Conservation (phyloP, 2,888 invertebrate genomes). For the Andrena fulva region DNA sequence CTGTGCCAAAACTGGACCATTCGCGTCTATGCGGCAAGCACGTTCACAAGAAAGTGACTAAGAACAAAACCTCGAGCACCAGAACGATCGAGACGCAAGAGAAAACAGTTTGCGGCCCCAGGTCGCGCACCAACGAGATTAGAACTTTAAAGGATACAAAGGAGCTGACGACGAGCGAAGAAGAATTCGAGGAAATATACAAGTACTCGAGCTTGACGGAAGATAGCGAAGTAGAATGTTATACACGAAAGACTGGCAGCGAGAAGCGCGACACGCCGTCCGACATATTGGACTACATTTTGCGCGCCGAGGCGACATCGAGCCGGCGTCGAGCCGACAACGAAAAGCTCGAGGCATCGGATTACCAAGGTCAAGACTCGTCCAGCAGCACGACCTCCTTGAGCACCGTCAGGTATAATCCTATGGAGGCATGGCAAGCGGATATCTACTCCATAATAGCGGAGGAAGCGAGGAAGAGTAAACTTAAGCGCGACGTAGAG, state of each 20-base stretch:
- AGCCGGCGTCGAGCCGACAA: background rate
- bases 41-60: constrained; percentile 23
- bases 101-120: background rate
- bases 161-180: constrained; percentile 34
- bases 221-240: background rate
- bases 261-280: background rate
- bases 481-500: constrained; percentile 21
- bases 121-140: background rate
- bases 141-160: background rate
- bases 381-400: constrained; percentile 87
- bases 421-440: constrained; percentile 87
- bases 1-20: background rate
- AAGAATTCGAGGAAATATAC: constrained; percentile 48
- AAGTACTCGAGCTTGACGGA: constrained; percentile 4
- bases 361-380: constrained; percentile 85
- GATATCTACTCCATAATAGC: constrained; percentile 86
- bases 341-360: constrained; percentile 9
- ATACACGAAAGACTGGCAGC: background rate
- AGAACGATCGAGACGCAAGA: background rate
- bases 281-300: background rate
- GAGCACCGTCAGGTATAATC: constrained; percentile 90
- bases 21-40: background rate
- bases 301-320: background rate
- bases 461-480: constrained; percentile 80
- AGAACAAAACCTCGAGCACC: constrained; percentile 20